Base-by-base conservation (phyloP, 2,113 vertebrate species). In the Notothenia rossii region DNA sequence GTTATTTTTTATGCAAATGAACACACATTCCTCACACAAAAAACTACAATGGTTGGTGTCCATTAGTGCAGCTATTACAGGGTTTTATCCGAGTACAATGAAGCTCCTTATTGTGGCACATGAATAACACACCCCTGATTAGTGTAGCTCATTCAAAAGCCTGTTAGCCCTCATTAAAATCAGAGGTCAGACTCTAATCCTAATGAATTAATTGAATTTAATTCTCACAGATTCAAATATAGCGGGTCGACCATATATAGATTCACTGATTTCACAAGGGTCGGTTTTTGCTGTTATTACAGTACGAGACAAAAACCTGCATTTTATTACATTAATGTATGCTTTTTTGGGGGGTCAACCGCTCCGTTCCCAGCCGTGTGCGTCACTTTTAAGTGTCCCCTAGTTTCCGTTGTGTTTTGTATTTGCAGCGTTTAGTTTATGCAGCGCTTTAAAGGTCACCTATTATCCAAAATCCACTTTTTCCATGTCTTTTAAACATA, bases 191-290 rank as follows among this genome's bases (percentile, higher is more conserved):
- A 64, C 56, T 87, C 84, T 88, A 88, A 83, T 86, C 81, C 88
- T 83, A 92, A 93, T 86, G 86, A 91, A 93, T 94, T 93, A 91
- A 94, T 93, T 90, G 69, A 93, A 94, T 85, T 78, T 81, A 91
- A 79, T 65, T 45, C 61, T 81, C 45, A 55, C 6, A 67, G 74
- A 85, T 81, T 79, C 49, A 53, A 75, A 83, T 59, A 67, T 50
- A 60, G 7, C 13, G 4, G 70, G 45, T 51, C 50, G 12, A 50
- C 36, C 17, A 56, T 67, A 56, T 15, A 63, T 43, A 73, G 25
- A 63, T 48, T 17, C 51, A 63, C 17, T 10, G 66, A 50, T 40
- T 7, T 40, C 5, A 8, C 6, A 7, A 40, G 36, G 36, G 36
- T 40, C 6, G 5, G 7, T 40, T 40, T 40, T 7, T 7, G 36